Evolutionary conservation across 2,888 invertebrate genomes (phyloP), one percentile per base, ranked within the genome.

Genomic region (Charanyca ferruginea): DNA sequence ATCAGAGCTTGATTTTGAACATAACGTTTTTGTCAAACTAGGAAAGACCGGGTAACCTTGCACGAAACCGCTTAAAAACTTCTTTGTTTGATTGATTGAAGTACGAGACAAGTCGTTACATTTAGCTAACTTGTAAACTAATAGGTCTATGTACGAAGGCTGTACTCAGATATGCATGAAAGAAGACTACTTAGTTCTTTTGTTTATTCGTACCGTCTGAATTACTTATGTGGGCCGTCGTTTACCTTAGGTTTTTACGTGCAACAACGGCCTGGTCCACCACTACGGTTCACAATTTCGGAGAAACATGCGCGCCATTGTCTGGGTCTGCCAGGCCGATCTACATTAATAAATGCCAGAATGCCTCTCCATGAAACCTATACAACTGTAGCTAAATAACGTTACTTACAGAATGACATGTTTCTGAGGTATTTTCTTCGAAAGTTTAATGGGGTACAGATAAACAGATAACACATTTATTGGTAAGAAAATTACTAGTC

Each of bases 261-360:
- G 84, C 80, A 80, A 58, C 74, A 75, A 81, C 80, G 76, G 84
- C 79, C 83, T 83, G 79, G 82, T 83, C 83, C 84, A 83, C 83
- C 83, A 84, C 81, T 82, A 80, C 80, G 85, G 82, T 83, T 85
- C 81, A 85, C 86, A 85, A 86, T 87, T 85, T 87, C 83, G 83
- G 87, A 87, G 89, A 87, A 89, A 87, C 85, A 87, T 83, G 84
- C 85, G 77, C 87, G 51, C 64, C 86, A 90, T 91, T 91, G 90
- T 91, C 45, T 69, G 49, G 20, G 48, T 53, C 60, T 67, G 52
- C 69, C 66, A 28, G 85, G 83, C 87, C 90, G 86, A 89, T 90
- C 83, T 85, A 84, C 88, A 90, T 90, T 91, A 89, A 90, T 90
- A 90, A 90, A 90, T 86, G 87, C 87, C 86, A 85, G 87, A 87